Conservation (phyloP, 2,888 invertebrate genomes). For the Orthosia incerta region DNA sequence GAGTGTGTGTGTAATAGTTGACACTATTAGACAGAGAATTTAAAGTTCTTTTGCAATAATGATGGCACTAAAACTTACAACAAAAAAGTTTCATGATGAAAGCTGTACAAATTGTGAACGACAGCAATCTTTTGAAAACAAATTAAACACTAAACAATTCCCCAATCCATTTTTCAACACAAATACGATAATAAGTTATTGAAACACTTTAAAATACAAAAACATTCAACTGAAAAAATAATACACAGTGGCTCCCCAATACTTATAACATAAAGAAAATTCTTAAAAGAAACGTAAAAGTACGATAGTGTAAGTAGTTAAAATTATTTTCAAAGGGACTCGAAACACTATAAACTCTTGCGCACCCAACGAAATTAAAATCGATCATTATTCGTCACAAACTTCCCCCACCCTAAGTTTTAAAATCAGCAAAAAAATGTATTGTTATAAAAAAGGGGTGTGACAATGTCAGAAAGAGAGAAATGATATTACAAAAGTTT, state of each 20-base stretch:
- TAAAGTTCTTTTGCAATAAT: no score
- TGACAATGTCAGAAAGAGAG: conserved; percentile 70
- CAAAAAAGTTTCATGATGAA: no score
- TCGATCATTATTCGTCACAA: conserved; percentile 54
- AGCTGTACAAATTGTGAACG: no score
- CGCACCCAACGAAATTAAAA: conserved; percentile 54
- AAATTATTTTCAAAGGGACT: conserved; percentile 33
- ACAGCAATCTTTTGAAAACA: no score
- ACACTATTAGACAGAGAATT: no score
- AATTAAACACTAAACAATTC: no score
- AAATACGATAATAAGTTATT: neutral
- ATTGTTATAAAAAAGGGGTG: conserved; percentile 75
- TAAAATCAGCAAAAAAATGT: conserved; percentile 56
- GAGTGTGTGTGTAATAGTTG: no score
- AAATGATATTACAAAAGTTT: conserved; percentile 59
- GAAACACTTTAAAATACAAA: neutral
- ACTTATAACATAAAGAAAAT: neutral
- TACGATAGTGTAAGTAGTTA: neutral
- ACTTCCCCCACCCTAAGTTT: conserved; percentile 69
- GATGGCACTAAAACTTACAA: no score
- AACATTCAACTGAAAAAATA: neutral
- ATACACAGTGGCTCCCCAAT: neutral
- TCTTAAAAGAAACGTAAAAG: neutral
- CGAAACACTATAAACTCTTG: conserved; percentile 55
- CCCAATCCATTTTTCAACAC: neutral